Evolutionary conservation across 2,888 invertebrate genomes (phyloP).

Genomic region (Oegoconia quadripuncta): DNA sequence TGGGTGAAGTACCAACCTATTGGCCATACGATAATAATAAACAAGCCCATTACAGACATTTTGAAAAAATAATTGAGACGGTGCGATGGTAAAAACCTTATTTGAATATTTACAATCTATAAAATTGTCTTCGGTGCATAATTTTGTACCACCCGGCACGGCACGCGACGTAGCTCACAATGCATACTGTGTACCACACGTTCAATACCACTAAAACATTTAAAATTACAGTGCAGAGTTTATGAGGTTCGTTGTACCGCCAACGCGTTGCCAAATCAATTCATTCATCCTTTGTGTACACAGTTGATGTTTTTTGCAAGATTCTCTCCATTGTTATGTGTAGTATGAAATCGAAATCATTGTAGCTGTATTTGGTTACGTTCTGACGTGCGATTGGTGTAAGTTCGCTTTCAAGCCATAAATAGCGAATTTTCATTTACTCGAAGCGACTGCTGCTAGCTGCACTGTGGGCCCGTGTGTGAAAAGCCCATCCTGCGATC

Average conservation of each 20-base stretch:
- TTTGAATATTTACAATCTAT: constrained; percentile 44
- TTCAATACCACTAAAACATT: not conserved
- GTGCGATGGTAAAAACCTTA: constrained; percentile 42
- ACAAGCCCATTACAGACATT: no score
- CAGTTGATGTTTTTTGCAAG: constrained; percentile 31
- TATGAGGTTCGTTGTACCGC: constrained; percentile 19
- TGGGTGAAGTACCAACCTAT: no score
- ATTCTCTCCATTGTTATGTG: constrained; percentile 4
- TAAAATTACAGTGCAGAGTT: constrained; percentile 2
- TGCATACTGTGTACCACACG: constrained; percentile 8
- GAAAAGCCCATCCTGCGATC: no score
- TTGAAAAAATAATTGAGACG: not conserved
- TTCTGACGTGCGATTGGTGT: no score
- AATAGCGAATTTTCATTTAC: no score
- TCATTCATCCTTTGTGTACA: constrained; percentile 30
- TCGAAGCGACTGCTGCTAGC: no score
- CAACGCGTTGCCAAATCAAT: constrained; percentile 33
- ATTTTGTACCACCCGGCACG: constrained; percentile 31
- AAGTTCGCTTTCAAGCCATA: no score
- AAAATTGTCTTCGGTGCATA: constrained; percentile 47
- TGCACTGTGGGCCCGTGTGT: no score
- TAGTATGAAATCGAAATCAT: constrained; percentile 13
- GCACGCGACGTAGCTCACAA: constrained; percentile 24
- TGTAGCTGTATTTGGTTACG: no score
- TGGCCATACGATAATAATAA: no score